Conservation (phyloP, 2,888 invertebrate genomes). For the Exephanes ischioxanthus region DNA sequence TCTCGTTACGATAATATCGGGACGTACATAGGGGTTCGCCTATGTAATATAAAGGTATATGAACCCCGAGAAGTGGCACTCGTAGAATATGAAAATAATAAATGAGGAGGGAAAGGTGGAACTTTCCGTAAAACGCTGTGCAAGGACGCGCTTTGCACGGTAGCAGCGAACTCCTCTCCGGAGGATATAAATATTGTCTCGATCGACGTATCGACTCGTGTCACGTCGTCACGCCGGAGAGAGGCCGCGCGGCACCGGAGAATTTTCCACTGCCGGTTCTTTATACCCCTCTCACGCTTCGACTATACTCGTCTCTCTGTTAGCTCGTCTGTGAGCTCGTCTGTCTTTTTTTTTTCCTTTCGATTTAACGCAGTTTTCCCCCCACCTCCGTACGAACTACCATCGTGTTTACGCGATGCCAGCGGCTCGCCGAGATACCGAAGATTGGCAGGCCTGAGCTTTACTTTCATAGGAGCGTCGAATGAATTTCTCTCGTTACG, state of each 20-base stretch:
- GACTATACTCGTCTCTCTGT: slow-evolving; percentile 20
- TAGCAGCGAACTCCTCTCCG: slow-evolving; percentile 20
- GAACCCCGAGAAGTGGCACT: neutral
- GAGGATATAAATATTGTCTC: slow-evolving; percentile 65
- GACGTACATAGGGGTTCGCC: neutral
- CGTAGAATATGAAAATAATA: slow-evolving; percentile 12
- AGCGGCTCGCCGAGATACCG: slow-evolving; percentile 1
- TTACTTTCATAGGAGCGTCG: slow-evolving; percentile 29
- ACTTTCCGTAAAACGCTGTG: slow-evolving; percentile 38
- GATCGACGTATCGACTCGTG: slow-evolving; percentile 58
- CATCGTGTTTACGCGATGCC: neutral
- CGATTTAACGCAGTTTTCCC: slow-evolving; percentile 32
- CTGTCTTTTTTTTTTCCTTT: slow-evolving; percentile 44
- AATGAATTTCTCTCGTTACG: slow-evolving; percentile 26
- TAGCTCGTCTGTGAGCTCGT: neutral
- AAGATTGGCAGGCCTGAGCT: neutral
- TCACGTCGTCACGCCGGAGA: slow-evolving; percentile 34
- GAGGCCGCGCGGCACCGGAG: slow-evolving; percentile 19
- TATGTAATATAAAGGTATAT: neutral
- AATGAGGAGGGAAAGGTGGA: slow-evolving; percentile 49
- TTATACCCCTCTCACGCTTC: slow-evolving; percentile 8
- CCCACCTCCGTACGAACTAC: slow-evolving; percentile 8
- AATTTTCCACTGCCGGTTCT: slow-evolving; percentile 60
- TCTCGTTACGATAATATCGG: neutral
- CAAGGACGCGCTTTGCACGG: slow-evolving; percentile 42